Conservation (phyloP, 2,113 vertebrate species). For the Tauraco erythrolophus region DNA sequence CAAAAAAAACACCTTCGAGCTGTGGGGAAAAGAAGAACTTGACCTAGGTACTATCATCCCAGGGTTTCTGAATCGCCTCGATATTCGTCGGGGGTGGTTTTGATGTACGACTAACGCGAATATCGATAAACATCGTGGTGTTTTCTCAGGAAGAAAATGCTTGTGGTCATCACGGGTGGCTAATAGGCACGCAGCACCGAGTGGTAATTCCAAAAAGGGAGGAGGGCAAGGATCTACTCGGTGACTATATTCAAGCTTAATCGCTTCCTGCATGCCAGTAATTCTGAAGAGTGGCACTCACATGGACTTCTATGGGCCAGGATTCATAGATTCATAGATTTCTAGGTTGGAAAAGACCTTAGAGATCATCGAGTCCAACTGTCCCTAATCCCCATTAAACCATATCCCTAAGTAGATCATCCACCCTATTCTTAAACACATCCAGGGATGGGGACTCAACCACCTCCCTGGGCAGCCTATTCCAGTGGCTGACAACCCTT, state of each 20-base stretch:
- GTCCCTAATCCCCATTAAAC: too few relatives aligned
- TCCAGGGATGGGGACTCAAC: too few relatives aligned
- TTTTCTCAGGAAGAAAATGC: not conserved
- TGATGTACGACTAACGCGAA: rapidly evolving
- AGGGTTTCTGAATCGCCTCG: not conserved
- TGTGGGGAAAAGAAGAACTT: not conserved
- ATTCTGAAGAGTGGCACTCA: not conserved
- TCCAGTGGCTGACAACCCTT: too few relatives aligned
- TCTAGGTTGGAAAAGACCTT: too few relatives aligned
- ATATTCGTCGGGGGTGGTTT: rapidly evolving
- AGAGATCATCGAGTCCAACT: too few relatives aligned
- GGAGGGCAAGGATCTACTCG: not conserved
- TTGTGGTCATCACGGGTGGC: rapidly evolving
- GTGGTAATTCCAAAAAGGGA: not conserved
- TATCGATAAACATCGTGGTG: not conserved
- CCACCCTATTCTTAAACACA: too few relatives aligned
- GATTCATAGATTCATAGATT: too few relatives aligned
- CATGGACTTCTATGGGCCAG: rapidly evolving
- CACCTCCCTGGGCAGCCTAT: too few relatives aligned
- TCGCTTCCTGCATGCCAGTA: slow-evolving; percentile 7
- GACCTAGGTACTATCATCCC: not conserved
- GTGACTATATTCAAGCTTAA: not conserved
- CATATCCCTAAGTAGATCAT: too few relatives aligned
- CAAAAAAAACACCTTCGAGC: too few relatives aligned
- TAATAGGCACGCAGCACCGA: rapidly evolving